Conservation (phyloP, 2,797 vertebrate species). For the Aulostomus chinensis region DNA sequence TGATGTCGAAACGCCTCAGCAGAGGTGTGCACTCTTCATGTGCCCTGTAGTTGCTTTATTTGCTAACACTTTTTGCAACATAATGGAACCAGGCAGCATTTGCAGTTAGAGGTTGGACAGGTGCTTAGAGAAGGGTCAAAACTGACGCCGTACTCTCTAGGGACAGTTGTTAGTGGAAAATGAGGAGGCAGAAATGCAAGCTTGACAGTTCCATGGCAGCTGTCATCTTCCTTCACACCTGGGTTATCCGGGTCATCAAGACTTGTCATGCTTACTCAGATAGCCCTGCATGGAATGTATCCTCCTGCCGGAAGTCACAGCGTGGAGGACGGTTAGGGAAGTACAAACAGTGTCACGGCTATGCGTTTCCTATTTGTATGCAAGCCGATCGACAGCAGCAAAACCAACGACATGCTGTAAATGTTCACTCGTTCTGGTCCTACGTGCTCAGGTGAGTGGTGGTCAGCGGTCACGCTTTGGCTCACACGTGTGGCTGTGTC, state of each 20-base stretch:
- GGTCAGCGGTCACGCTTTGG: slow-evolving; percentile 27
- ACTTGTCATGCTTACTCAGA: slow-evolving; percentile 45
- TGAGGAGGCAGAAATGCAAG: slow-evolving; percentile 50
- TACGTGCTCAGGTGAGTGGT: slow-evolving; percentile 41
- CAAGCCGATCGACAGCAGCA: background rate
- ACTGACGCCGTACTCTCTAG: slow-evolving; percentile 47
- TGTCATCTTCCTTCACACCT: slow-evolving; percentile 49
- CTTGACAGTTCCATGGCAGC: slow-evolving; percentile 62
- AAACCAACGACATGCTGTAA: slow-evolving; percentile 33
- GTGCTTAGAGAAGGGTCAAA: slow-evolving; percentile 61
- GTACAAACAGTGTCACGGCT: slow-evolving; percentile 13
- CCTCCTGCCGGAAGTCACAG: slow-evolving; percentile 28
- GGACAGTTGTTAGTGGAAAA: slow-evolving; percentile 42
- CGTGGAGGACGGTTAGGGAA: slow-evolving; percentile 13
- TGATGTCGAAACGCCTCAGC: too few species aligned
- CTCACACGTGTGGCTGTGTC: slow-evolving; percentile 32
- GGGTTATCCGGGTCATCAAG: slow-evolving; percentile 56
- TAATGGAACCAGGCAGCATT: too few species aligned
- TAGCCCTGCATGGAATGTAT: slow-evolving; percentile 7
- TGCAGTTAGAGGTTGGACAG: slow-evolving; percentile 55
- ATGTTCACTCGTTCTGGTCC: slow-evolving; percentile 42
- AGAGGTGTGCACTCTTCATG: too few species aligned
- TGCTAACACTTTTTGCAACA: too few species aligned
- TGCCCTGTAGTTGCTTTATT: too few species aligned
- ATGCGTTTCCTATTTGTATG: slow-evolving; percentile 6